Evolutionary conservation across 2,113 vertebrate species (phyloP).

Genomic region (Rafetus swinhoei): DNA sequence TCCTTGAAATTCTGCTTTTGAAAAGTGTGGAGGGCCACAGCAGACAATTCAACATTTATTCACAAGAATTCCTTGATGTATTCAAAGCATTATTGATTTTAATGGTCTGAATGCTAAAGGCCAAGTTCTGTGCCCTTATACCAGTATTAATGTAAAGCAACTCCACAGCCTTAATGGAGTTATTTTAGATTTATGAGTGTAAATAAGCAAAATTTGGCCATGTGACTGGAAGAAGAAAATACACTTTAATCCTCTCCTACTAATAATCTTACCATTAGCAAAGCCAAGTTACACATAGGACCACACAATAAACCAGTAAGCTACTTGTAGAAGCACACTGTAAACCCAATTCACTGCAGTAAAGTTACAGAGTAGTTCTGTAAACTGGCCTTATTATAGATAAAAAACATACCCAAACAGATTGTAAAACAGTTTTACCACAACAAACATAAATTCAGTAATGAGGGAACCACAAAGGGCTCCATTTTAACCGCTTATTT

Average conservation of each 20-base stretch:
- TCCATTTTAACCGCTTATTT: background rate
- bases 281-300: background rate
- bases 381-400: background rate
- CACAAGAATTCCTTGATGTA: background rate
- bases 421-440: background rate
- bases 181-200: background rate
- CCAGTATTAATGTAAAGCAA: background rate
- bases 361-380: background rate
- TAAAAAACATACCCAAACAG: background rate
- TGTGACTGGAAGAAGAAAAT: background rate
- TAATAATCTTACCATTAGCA: background rate
- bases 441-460: background rate
- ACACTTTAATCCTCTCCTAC: background rate
- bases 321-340: background rate
- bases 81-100: background rate
- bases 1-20: background rate
- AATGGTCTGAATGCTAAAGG: background rate
- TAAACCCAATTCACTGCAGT: fast-evolving
- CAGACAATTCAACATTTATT: background rate
- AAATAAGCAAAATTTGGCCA: background rate
- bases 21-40: background rate
- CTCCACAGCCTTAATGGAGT: background rate
- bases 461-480: background rate
- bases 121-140: background rate
- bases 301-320: background rate